phyloP scores from a whole-genome alignment of 2,888 invertebrate genomes.

The Morinoia aosen region DNA sequence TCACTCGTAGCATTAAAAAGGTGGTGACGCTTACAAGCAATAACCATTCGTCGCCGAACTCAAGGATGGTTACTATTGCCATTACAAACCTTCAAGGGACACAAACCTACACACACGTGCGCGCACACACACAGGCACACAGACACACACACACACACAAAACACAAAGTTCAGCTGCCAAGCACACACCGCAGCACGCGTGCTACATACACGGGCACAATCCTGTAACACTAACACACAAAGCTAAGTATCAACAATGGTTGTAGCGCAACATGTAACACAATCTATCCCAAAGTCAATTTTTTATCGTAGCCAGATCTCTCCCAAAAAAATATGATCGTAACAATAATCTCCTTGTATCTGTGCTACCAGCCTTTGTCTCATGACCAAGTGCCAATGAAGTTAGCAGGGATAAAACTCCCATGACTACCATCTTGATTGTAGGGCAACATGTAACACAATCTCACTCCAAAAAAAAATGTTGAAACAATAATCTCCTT shows the following conservation, averaged over 20 bases:
- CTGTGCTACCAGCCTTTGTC: not conserved
- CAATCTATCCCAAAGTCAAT: not conserved
- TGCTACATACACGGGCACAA: not conserved
- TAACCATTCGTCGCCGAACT: no score
- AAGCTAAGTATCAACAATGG: not conserved
- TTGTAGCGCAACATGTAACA: not conserved
- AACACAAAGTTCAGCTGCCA: not conserved
- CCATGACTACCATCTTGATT: slow-evolving; percentile 22
- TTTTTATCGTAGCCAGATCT: not conserved
- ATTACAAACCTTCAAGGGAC: no score
- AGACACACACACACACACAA: not conserved
- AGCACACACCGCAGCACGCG: not conserved
- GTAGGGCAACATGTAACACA: not conserved
- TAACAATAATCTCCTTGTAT: not conserved
- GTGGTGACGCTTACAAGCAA: no score
- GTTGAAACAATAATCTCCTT: not conserved
- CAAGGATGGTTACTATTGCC: no score
- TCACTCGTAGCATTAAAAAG: no score
- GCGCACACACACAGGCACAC: not conserved
- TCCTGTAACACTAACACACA: not conserved
- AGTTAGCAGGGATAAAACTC: not conserved
- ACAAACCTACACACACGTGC: no score
- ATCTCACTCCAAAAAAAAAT: not conserved
- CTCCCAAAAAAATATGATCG: no score
- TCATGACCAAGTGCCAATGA: not conserved